Conservation (phyloP, 1,140 invertebrate genomes). For the Sarcophaga bullata region DNA sequence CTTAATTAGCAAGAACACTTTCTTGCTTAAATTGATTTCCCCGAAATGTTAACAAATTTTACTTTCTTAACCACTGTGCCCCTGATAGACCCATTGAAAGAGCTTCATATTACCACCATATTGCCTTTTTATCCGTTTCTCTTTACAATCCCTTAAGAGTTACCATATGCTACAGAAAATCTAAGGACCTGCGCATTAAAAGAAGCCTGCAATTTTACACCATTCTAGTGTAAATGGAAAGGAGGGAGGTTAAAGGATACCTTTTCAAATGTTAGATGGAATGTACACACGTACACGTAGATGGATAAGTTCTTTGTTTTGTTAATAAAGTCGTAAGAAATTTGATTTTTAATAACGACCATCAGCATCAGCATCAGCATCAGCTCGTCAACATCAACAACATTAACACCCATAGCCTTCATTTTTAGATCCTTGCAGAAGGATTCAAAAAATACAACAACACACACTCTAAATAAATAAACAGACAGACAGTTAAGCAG, state of each 20-base stretch:
- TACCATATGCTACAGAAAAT: not conserved
- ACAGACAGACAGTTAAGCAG: too few relatives aligned
- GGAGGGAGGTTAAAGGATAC: not conserved
- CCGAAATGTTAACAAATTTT: too few relatives aligned
- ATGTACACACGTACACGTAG: too few relatives aligned
- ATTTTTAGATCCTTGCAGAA: not conserved
- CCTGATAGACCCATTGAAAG: not conserved
- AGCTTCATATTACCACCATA: not conserved
- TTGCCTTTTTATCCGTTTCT: constrained; percentile 1
- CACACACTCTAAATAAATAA: not conserved
- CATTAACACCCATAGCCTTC: not conserved
- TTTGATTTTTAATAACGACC: not conserved
- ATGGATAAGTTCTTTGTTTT: not conserved
- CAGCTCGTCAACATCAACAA: not conserved
- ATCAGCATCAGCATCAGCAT: not conserved
- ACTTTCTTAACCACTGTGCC: not conserved
- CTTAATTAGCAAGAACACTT: too few relatives aligned
- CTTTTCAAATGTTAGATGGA: not conserved
- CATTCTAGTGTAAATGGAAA: not conserved
- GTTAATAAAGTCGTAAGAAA: constrained; percentile 18
- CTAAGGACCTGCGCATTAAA: not conserved
- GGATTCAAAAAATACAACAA: not conserved
- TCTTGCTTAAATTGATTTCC: too few relatives aligned
- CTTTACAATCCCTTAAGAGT: constrained; percentile 30
- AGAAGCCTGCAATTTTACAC: not conserved